Percentiles rank a stretch among this genome's conserved stretches.
Conservation (phyloP, 2,888 invertebrate species). For the Electrophaes corylata region DNA sequence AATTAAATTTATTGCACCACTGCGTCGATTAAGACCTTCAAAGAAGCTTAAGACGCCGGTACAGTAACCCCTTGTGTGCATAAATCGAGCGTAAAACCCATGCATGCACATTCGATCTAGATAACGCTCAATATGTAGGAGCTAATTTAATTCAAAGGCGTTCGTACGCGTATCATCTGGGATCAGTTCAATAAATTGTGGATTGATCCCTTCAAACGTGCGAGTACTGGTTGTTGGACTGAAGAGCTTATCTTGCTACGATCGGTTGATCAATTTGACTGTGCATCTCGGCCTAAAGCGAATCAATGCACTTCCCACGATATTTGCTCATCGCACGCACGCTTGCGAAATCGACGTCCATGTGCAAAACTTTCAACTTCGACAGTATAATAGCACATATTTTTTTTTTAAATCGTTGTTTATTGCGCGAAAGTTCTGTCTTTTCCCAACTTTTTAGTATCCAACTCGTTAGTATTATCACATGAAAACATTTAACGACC, state of each 20-base stretch:
- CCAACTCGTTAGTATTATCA: constrained; percentile 5
- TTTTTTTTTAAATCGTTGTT: constrained; percentile 23
- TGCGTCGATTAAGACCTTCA: constrained; percentile 31
- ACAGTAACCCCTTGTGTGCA: constrained; percentile 47
- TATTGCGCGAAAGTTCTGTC: constrained; percentile 25
- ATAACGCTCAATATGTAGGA: constrained; percentile 51
- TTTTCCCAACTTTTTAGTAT: constrained; percentile 9
- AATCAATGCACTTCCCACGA: constrained; percentile 69
- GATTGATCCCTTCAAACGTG: constrained; percentile 11
- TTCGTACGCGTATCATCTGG: constrained; percentile 3
- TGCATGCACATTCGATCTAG: constrained; percentile 52
- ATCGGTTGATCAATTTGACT: not conserved
- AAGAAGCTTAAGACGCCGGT: constrained; percentile 28
- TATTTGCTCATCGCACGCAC: constrained; percentile 45
- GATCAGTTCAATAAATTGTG: constrained; percentile 4
- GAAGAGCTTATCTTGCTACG: not conserved
- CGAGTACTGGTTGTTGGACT: not conserved
- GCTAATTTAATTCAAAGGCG: constrained; percentile 57
- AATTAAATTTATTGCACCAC: constrained; percentile 24
- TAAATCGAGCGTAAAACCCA: constrained; percentile 59
- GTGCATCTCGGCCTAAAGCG: constrained; percentile 47
- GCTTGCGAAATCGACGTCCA: constrained; percentile 41
- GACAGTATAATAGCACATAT: constrained; percentile 25
- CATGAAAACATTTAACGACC: constrained; percentile 17
- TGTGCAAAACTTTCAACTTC: constrained; percentile 31